Percentiles rank a stretch among this genome's conserved stretches.
These are phyloP conservation scores for Australoheros facetus DNA, from an alignment of 2,797 vertebrate genomes.

Conservation along the genomic window DNA sequence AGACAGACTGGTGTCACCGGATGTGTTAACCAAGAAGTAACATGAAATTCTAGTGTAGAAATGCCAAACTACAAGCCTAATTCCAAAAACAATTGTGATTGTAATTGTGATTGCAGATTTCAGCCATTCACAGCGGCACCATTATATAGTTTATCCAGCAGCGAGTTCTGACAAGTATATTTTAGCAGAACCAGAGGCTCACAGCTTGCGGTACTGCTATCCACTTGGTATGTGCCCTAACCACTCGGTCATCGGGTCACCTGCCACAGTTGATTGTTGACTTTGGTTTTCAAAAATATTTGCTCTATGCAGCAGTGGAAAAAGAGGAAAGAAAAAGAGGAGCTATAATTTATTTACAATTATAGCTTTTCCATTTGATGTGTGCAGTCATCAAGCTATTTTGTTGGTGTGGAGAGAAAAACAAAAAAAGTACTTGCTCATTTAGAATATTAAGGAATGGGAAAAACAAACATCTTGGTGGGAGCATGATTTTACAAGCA, in stretches of 20 bases:
- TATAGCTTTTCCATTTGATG: conserved; percentile 31
- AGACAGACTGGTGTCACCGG: background rate
- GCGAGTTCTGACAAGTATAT: conserved; percentile 1
- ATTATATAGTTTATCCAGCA: background rate
- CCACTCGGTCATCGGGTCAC: background rate
- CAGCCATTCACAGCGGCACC: background rate
- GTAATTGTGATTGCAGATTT: background rate
- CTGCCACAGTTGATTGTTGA: conserved; percentile 42
- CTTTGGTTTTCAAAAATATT: conserved; percentile 45
- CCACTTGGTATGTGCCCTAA: background rate
- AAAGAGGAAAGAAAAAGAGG: conserved; percentile 36
- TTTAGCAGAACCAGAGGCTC: background rate
- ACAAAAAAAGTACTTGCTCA: background rate
- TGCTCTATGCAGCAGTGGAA: conserved; percentile 17
- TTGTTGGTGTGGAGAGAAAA: conserved; percentile 1
- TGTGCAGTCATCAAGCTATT: conserved; percentile 7
- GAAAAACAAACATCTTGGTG: background rate
- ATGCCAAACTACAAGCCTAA: background rate
- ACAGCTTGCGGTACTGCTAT: background rate
- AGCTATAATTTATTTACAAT: conserved; percentile 49
- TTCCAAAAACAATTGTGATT: no score
- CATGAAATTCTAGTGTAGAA: background rate
- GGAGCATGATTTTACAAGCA: background rate
- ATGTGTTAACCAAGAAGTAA: background rate
- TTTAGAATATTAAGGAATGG: background rate